phyloP scores from a whole-genome alignment of 1,140 invertebrate species.

The Formica exsecta region DNA sequence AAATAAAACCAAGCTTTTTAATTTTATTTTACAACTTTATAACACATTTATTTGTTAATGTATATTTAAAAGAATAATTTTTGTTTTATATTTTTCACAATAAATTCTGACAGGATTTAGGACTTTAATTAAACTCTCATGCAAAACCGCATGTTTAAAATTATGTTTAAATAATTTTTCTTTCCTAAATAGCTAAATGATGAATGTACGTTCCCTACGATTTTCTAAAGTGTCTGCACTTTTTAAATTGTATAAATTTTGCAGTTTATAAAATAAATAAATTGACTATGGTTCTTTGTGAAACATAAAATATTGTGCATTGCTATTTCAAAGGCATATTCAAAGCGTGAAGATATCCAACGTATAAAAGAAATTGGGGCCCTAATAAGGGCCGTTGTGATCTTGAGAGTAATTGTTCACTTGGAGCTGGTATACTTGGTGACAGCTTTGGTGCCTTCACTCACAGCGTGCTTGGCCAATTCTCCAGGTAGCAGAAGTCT shows the following conservation, averaged over 20 bases:
- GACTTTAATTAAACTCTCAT: not conserved
- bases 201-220: too few species aligned
- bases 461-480: slow-evolving; percentile 79
- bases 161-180: not conserved
- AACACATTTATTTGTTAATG: not conserved
- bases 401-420: slow-evolving; percentile 68
- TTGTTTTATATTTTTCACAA: not conserved
- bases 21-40: too few species aligned
- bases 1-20: too few species aligned
- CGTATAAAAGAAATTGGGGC: slow-evolving; percentile 65
- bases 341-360: not conserved
- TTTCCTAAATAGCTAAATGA: not conserved
- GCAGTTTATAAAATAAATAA: too few species aligned
- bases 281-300: too few species aligned
- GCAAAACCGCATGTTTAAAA: not conserved
- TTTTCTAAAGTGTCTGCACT: too few species aligned
- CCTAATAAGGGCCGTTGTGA: slow-evolving; percentile 77
- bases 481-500: slow-evolving; percentile 84
- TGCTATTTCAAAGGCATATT: not conserved
- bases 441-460: slow-evolving; percentile 69
- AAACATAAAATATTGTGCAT: too few species aligned
- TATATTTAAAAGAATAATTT: not conserved
- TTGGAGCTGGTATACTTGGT: slow-evolving; percentile 81
- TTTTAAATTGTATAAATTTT: too few species aligned
- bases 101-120: not conserved